Evolutionary conservation across 1,140 invertebrate genomes (phyloP).

Genomic region (Aphaenogaster floridana): DNA sequence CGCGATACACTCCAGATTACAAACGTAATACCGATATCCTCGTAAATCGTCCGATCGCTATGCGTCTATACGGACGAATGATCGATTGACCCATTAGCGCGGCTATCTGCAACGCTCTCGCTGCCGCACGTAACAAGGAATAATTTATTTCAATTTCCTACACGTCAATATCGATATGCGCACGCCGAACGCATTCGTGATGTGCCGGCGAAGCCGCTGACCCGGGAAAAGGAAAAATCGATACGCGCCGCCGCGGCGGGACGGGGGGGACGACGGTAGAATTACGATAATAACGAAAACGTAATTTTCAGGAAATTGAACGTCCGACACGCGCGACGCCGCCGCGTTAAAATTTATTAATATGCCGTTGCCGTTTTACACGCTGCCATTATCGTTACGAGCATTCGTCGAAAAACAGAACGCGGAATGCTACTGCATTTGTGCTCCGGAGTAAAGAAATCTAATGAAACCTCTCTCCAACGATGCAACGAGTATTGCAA

Average conservation of each 20-base stretch:
- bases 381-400: neutral
- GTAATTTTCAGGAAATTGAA: slow-evolving; percentile 44
- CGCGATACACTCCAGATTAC: slow-evolving; percentile 42
- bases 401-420: neutral
- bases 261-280: neutral
- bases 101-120: neutral
- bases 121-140: slow-evolving; percentile 15
- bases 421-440: neutral
- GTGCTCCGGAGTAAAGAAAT: neutral
- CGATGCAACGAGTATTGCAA: neutral
- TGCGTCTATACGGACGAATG: neutral
- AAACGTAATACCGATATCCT: neutral
- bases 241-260: slow-evolving; percentile 1
- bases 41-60: neutral
- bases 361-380: neutral
- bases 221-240: slow-evolving; percentile 55
- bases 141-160: slow-evolving; percentile 64
- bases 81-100: slow-evolving; percentile 36
- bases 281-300: slow-evolving; percentile 43
- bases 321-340: slow-evolving; percentile 26
- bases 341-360: slow-evolving; percentile 46
- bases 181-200: slow-evolving; percentile 24
- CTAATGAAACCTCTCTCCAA: neutral
- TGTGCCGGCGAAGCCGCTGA: slow-evolving; percentile 54
- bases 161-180: slow-evolving; percentile 46